These are phyloP conservation scores for Sturmia bella DNA, from an alignment of 2,888 invertebrate genomes.

Conservation along the genomic window DNA sequence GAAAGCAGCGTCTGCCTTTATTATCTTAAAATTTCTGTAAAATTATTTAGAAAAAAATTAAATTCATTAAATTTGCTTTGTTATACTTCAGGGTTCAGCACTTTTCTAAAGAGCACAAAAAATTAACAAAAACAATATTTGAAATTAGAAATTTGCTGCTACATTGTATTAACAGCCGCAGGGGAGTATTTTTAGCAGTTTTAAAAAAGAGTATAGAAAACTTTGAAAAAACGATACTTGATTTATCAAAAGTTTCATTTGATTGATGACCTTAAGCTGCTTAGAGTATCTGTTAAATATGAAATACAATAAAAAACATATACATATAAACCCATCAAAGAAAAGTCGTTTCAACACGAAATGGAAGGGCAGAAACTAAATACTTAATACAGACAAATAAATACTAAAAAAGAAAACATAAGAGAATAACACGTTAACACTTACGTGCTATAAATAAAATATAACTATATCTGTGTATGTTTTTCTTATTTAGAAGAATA, in stretches of 20 bases:
- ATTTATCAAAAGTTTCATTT: slow-evolving; percentile 51
- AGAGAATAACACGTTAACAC: slow-evolving; percentile 49
- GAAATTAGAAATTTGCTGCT: no score
- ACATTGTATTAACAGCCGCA: no score
- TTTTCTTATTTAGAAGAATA: slow-evolving; percentile 37
- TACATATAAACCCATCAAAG: slow-evolving; percentile 5
- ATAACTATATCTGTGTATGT: slow-evolving; percentile 53
- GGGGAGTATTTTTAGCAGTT: no score
- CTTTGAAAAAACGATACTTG: no score
- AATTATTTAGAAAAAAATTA: no score
- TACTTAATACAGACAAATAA: background rate
- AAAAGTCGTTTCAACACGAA: slow-evolving; percentile 9
- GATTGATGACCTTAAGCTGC: slow-evolving; percentile 66
- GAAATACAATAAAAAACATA: background rate
- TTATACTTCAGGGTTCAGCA: no score
- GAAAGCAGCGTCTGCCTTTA: no score
- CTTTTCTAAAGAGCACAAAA: no score
- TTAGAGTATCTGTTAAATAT: slow-evolving; percentile 26
- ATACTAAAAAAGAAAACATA: background rate
- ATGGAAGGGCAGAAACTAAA: background rate
- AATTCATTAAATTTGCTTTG: no score
- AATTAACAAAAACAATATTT: no score
- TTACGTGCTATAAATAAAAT: slow-evolving; percentile 64
- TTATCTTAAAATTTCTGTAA: no score
- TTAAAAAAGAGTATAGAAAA: no score